Percentiles rank a stretch among this genome's conserved stretches.
Evolutionary conservation across 2,113 vertebrate genomes (phyloP).

Genomic region (Urocolius indicus): DNA sequence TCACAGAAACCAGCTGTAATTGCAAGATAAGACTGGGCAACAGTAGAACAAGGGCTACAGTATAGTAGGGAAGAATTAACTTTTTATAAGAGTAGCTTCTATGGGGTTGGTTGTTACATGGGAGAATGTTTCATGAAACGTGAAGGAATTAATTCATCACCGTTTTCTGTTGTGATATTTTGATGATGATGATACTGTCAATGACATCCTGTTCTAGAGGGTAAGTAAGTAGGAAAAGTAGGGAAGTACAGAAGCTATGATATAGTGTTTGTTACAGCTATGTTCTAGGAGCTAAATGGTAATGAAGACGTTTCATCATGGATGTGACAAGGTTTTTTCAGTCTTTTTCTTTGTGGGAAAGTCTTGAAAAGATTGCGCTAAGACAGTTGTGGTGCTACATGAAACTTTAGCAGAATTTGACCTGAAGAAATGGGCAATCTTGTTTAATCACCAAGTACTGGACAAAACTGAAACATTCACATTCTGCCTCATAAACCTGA

Average conservation of each 20-base stretch:
- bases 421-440: background rate
- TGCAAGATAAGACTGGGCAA: background rate
- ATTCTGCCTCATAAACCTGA: background rate
- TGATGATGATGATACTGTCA: background rate
- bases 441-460: background rate
- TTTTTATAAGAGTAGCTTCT: background rate
- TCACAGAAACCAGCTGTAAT: background rate
- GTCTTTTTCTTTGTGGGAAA: background rate
- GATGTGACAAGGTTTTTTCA: background rate
- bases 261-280: background rate
- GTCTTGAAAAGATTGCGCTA: background rate
- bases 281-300: background rate
- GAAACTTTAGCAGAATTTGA: background rate
- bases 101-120: background rate
- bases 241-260: background rate
- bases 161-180: background rate
- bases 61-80: background rate
- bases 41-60: background rate
- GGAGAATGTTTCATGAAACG: fast-evolving
- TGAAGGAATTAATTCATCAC: background rate
- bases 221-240: background rate
- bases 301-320: background rate
- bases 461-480: background rate
- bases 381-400: fast-evolving
- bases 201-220: background rate